Evolutionary conservation across 30 jellyfish, hydroid and myxozoan species (phyloP).

Genomic region (Chironex yamaguchii): DNA sequence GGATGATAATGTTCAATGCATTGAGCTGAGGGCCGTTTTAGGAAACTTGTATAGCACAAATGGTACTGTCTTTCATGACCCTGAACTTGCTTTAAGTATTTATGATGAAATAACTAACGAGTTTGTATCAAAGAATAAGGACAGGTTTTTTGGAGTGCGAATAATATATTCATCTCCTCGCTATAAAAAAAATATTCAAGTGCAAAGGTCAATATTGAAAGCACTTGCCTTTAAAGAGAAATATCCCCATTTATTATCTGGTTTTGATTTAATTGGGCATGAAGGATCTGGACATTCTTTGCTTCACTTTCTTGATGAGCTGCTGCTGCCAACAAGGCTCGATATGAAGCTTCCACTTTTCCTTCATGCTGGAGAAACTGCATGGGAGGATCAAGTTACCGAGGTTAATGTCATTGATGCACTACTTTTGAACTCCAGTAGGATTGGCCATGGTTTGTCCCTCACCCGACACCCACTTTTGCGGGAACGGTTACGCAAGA

Average conservation of each 20-base stretch:
- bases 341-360: slow-evolving; percentile 72
- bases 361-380: slow-evolving; percentile 96
- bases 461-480: slow-evolving; percentile 62
- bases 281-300: slow-evolving; percentile 81
- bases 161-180: slow-evolving; percentile 43
- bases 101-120: slow-evolving; percentile 41
- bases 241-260: slow-evolving; percentile 74
- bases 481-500: slow-evolving; percentile 37
- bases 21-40: slow-evolving; percentile 74
- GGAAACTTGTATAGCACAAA: slow-evolving; percentile 40
- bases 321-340: slow-evolving; percentile 55
- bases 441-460: slow-evolving; percentile 92
- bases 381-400: slow-evolving; percentile 79
- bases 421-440: slow-evolving; percentile 59
- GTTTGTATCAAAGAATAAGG: slow-evolving; percentile 33
- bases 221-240: slow-evolving; percentile 48
- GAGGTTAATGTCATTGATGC: slow-evolving; percentile 84
- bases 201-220: slow-evolving; percentile 21
- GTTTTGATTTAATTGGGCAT: slow-evolving; percentile 89
- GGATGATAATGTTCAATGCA: slow-evolving; percentile 82
- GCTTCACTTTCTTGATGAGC: slow-evolving; percentile 65
- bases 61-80: slow-evolving; percentile 55
- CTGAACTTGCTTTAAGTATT: slow-evolving; percentile 44
- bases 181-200: neutral
- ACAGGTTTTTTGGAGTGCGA: slow-evolving; percentile 60